phyloP scores from a whole-genome alignment of 37 sponge, comb jelly and placozoan species.

The Geodia barretti region DNA sequence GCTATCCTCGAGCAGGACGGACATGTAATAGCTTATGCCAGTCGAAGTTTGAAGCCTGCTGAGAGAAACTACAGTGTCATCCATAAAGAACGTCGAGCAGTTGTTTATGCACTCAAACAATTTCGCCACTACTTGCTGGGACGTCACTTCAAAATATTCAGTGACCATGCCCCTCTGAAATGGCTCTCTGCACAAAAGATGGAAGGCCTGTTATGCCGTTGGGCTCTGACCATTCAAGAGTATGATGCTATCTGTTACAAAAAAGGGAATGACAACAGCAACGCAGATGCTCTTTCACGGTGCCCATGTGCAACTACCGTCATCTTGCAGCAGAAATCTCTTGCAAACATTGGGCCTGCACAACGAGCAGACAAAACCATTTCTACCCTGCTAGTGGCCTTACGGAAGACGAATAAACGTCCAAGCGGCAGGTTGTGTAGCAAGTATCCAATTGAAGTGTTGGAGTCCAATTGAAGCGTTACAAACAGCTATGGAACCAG shows the following conservation, averaged over 20 bases:
- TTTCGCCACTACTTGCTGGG: conserved; percentile 70
- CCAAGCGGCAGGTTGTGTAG: no score
- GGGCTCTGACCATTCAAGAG: conserved; percentile 54
- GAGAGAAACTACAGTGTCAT: conserved; percentile 60
- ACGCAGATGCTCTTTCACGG: conserved; percentile 59
- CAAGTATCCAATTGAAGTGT: no score
- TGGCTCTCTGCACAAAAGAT: conserved; percentile 65
- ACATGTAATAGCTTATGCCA: conserved; percentile 58
- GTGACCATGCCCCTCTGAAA: conserved; percentile 61
- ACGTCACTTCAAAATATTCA: conserved; percentile 27
- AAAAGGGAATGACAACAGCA: conserved; percentile 35
- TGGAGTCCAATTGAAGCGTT: conserved; percentile 29
- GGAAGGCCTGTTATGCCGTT: conserved; percentile 52
- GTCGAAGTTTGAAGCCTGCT: conserved; percentile 31
- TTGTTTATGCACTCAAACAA: conserved; percentile 46
- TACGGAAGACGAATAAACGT: no score
- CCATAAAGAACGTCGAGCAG: conserved; percentile 34
- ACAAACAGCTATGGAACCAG: conserved; percentile 46
- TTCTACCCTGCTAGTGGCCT: no score
- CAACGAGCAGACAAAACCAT: no score
- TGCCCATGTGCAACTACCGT: no score
- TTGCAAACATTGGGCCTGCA: no score
- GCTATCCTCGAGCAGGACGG: conserved; percentile 57
- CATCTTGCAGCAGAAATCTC: no score
- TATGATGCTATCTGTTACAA: conserved; percentile 31